Evolutionary conservation across 1,140 invertebrate species (phyloP).

Genomic region (Grapholita molesta): DNA sequence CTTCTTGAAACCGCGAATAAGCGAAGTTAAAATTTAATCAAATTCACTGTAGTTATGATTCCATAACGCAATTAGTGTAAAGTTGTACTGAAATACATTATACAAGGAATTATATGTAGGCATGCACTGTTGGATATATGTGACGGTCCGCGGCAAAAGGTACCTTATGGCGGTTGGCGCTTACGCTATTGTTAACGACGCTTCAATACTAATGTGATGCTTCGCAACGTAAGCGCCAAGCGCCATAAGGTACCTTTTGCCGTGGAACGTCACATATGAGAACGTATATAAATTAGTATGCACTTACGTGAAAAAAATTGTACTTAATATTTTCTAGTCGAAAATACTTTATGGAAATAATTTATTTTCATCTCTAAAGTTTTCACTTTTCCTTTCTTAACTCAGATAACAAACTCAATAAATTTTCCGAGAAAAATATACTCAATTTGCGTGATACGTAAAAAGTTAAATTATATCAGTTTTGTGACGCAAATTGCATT

Average conservation of each 20-base stretch:
- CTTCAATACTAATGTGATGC: too few species aligned
- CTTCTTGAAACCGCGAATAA: not conserved
- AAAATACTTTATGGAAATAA: not conserved
- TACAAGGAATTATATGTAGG: conserved; percentile 1
- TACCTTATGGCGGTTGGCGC: too few species aligned
- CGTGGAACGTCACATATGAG: too few species aligned
- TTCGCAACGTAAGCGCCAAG: too few species aligned
- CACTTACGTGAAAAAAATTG: not conserved
- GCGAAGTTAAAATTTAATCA: not conserved
- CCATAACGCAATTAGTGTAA: not conserved
- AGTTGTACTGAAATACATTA: not conserved
- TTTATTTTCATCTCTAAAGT: not conserved
- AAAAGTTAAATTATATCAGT: too few species aligned
- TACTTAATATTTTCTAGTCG: not conserved
- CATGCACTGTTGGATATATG: not conserved
- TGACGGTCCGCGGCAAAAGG: too few species aligned
- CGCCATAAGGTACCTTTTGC: too few species aligned
- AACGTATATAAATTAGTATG: not conserved
- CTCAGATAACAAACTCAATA: not conserved
- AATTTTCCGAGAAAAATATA: too few species aligned
- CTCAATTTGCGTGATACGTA: too few species aligned
- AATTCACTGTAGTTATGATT: not conserved
- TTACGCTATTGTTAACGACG: too few species aligned
- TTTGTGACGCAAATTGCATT: too few species aligned
- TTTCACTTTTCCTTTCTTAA: not conserved